These are phyloP conservation scores for Bombus huntii DNA, from an alignment of 1,140 invertebrate genomes.

Conservation along the genomic window DNA sequence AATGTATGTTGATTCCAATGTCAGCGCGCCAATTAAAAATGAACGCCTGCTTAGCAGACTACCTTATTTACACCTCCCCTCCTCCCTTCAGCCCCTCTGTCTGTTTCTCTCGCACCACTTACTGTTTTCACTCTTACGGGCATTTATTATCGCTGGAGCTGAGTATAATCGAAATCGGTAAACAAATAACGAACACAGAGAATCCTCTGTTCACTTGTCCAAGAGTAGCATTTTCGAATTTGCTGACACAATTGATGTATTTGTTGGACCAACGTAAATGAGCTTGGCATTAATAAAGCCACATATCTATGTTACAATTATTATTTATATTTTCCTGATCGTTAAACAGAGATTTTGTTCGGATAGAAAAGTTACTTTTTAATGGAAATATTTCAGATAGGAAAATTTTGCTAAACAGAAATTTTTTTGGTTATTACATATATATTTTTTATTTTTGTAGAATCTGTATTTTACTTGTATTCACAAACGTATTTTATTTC, in stretches of 20 bases:
- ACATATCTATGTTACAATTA: too few species aligned
- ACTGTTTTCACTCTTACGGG: conserved; percentile 27
- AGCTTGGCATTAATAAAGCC: too few species aligned
- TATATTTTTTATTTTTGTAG: too few species aligned
- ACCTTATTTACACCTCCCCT: conserved; percentile 55
- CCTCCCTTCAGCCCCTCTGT: background rate
- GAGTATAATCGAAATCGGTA: conserved; percentile 7
- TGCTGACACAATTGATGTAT: background rate
- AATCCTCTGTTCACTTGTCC: background rate
- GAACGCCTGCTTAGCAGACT: conserved; percentile 60
- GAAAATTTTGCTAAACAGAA: too few species aligned
- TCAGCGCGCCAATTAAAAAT: conserved; percentile 71
- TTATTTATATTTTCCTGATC: background rate
- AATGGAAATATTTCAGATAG: too few species aligned
- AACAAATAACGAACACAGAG: conserved; percentile 6
- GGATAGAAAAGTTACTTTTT: background rate
- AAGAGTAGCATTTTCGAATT: background rate
- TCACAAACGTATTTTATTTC: too few species aligned
- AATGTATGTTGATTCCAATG: conserved; percentile 64
- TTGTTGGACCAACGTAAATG: background rate
- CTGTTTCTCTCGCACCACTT: conserved; percentile 21
- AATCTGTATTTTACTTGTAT: background rate
- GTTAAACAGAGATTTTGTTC: background rate
- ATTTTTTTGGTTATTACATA: too few species aligned
- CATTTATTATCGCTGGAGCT: background rate